Evolutionary conservation across 1,140 invertebrate genomes (phyloP), one percentile per base, ranked within the genome.

Genomic region (Trichonephila inaurata): DNA sequence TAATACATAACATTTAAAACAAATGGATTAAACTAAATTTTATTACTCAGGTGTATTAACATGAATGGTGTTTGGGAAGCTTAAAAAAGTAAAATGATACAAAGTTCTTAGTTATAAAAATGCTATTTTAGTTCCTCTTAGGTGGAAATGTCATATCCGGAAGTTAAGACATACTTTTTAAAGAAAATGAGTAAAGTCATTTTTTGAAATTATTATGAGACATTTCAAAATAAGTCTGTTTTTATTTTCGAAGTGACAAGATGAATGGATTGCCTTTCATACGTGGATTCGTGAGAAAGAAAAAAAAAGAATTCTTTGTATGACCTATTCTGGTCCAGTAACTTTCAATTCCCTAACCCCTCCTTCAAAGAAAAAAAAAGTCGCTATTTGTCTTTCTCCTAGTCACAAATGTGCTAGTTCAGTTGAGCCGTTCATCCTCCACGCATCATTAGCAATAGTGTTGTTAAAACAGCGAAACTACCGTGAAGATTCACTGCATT

Each of bases 251-350:
- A 24, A 69, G 33, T 5, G 72, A 40, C 6, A 77, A 6, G 3
- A 18, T 33, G 10, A 77, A 77, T 40, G 18, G 28, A 77, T 77
- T 51, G 51, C 33, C 33, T 3, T 40, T 40, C 33, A 40, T 40
- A 40, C 33, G 4, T 3, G 33, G 33, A 51, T 51, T 51, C 51
- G 0, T 51, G 51, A 10, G 33, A 40, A 77, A 40, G 18, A 18
- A 77, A 77, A 77, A 14, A 85, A 58, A 58, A 14, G n/a, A 21
- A 8, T 24, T 85, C 44, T 58, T 85, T 85, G n/a, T n/a, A 16
- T 58, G 82, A 85, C 82, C 82, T 60, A 85, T 58, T 85, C 44
- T 85, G 82, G 82, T 85, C 21, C 82, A 85, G 82, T 60, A 60
- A 60, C 58, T 85, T 85, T 60, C 21, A 85, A 24, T 21, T 60